Evolutionary conservation across 2,888 invertebrate species (phyloP).

Genomic region (Xestia c-nigrum): DNA sequence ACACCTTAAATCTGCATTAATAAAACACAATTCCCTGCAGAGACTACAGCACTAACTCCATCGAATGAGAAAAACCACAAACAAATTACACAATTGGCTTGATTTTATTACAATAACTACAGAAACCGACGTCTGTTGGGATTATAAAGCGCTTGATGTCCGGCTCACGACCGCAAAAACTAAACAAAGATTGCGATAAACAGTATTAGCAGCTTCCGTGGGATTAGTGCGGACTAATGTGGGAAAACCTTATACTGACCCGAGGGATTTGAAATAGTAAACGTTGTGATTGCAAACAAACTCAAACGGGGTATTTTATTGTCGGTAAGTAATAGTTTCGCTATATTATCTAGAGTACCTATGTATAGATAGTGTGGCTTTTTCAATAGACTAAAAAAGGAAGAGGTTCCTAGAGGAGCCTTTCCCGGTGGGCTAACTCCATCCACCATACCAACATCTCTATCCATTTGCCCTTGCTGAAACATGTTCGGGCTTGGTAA

Average conservation of each 20-base stretch:
- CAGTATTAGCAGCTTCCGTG: slow-evolving; percentile 47
- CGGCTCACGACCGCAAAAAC: slow-evolving; percentile 44
- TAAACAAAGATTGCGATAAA: slow-evolving; percentile 49
- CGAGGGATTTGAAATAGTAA: slow-evolving; percentile 27
- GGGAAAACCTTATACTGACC: slow-evolving; percentile 28
- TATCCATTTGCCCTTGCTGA: neutral
- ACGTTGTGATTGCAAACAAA: slow-evolving; percentile 24
- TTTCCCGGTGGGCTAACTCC: neutral
- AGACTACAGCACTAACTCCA: neutral
- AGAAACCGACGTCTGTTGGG: slow-evolving; percentile 25
- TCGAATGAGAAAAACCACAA: neutral
- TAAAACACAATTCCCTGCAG: neutral
- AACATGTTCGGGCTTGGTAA: neutral
- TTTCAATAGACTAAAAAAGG: neutral
- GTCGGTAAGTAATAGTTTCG: neutral
- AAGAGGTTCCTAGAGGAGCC: neutral
- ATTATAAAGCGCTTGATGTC: slow-evolving; percentile 40
- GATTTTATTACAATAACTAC: slow-evolving; percentile 36
- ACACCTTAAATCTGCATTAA: neutral
- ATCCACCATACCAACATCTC: neutral
- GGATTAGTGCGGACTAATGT: slow-evolving; percentile 52
- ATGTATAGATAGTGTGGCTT: neutral
- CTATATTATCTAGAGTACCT: neutral
- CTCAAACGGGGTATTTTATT: neutral
- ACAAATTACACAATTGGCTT: slow-evolving; percentile 19